Percentiles rank a stretch among this genome's conserved stretches.
phyloP scores from a whole-genome alignment of 2,113 vertebrate species.

The Spilogale gracilis region DNA sequence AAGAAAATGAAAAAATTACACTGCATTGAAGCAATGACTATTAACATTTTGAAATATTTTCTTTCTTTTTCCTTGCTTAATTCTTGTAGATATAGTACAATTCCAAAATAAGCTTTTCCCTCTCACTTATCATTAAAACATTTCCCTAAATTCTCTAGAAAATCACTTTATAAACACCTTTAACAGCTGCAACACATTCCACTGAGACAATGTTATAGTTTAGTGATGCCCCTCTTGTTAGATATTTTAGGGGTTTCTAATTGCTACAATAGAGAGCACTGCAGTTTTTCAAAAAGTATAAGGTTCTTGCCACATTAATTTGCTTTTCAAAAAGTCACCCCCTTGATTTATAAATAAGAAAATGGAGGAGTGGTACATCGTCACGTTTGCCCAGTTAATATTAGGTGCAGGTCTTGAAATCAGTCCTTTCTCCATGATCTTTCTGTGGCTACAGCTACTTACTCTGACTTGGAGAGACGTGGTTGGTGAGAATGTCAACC shows the following conservation, averaged over 20 bases:
- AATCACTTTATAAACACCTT: neutral
- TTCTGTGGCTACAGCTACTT: conserved; percentile 8
- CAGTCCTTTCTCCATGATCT: neutral
- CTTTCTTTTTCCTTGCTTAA: neutral
- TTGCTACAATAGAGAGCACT: conserved; percentile 14
- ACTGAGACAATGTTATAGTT: conserved; percentile 38
- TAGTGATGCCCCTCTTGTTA: neutral
- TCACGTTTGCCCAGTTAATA: neutral
- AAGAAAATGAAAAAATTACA: conserved; percentile 49
- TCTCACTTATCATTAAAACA: neutral
- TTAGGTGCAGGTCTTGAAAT: neutral
- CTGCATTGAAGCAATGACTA: neutral
- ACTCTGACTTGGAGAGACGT: neutral
- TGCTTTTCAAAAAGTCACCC: neutral
- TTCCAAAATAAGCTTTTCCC: conserved; percentile 25
- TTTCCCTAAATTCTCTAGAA: conserved; percentile 24
- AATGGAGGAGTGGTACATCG: neutral
- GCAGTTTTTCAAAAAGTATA: neutral
- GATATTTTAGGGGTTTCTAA: conserved; percentile 22
- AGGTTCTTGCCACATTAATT: conserved; percentile 1
- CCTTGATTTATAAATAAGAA: conserved; percentile 38
- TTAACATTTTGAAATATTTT: conserved; percentile 21
- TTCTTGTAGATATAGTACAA: neutral
- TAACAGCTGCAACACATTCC: neutral
- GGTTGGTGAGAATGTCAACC: neutral